Evolutionary conservation across 2,797 vertebrate species (phyloP), one percentile per base, ranked within the genome.

Genomic region (Hoplostethus mediterraneus): DNA sequence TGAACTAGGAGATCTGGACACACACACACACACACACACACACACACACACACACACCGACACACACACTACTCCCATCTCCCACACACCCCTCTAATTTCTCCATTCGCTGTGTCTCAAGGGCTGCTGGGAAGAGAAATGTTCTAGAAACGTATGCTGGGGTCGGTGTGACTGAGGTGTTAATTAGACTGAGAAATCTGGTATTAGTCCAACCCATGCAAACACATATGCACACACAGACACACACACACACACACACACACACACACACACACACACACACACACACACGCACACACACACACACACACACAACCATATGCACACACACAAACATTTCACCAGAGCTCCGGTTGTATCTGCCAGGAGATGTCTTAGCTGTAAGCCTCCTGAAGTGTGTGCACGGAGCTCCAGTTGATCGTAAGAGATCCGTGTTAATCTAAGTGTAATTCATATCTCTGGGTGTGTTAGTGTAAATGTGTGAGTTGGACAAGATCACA

Each of bases 161-260:
- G 30, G 65, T 80, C 80, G 47, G 63, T 76, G 72, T 79, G 73
- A 71, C 77, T n/a, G 62, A 82, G 75, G 88, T 47, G 79, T 85
- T 90, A 92, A 92, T 93, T 91, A 91, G 83, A 78, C 82, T 81
- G 89, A 88, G 84, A 89, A 88, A 85, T 86, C 79, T 59, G 57
- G 72, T 59, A 48, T 81, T 64, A 57, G 53, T 71, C 63, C 87
- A 84, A 87, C 77, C 62, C 67, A 59, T 67, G 69, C 67, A 73
- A 67, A 73, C 55, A 36, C 54, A 36, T 21, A 21, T 21, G 21
- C 21, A 21, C 21, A 21, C 21, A 21, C 21, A 21, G 1, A 21
- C 21, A 21, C 21, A 21, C 21, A 21, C 21, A 21, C 21, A 21
- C 21, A 21, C 21, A 21, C 21, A 21, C 21, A 21, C 21, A 21